Base-by-base conservation (phyloP, 2,113 vertebrate species). In the Dicaeum eximium region DNA sequence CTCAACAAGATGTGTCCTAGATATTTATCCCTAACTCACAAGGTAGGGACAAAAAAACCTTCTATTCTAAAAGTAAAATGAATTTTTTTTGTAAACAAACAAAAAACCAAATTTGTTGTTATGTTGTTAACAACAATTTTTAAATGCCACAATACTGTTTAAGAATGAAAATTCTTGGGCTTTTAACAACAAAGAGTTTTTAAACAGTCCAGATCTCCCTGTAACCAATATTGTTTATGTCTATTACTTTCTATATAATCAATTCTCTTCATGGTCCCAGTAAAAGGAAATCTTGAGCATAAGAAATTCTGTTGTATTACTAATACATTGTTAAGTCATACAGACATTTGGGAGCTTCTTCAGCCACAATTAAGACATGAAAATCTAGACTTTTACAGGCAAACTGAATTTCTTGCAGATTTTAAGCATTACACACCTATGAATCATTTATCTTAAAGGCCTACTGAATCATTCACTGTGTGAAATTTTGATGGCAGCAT, bases 91-190 rank as follows among this genome's bases (percentile, higher is more conserved):
- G 8, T 21, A 62, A 70, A 21, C 2, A 71, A 53, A 8, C 5
- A 42, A 69, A 8, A 6, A 58, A n/a, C 31, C 7, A 31, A 33
- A 2, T 23, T 16, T 61, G 0, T 35, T 61, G 5, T 13, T 45
- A 57, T n/a, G 5, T 1, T 60, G 9, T 82, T 48, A 72, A 13
- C 1, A 50, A 42, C 9, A 57, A 13, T 17, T 66, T 20, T 15
- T 51, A 72, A 86, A 90, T 48, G 2, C 2, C 17, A 21, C 22
- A 33, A 24, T 54, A 30, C 69, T 53, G 2, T 40, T 50, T 50
- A 58, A 56, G 78, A 56, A 8, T 1, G 2, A 27, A 77, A 50
- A 35, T 23, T 65, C 1, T 30, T 25, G 3, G 1, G 0, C 15
- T 74, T 70, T 70, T 22, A 44, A 24, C 2, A 80, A 24, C 6